Percentiles rank a stretch among this genome's conserved stretches.
Evolutionary conservation across 2,113 vertebrate species (phyloP).

Genomic region (Aramus guarauna): DNA sequence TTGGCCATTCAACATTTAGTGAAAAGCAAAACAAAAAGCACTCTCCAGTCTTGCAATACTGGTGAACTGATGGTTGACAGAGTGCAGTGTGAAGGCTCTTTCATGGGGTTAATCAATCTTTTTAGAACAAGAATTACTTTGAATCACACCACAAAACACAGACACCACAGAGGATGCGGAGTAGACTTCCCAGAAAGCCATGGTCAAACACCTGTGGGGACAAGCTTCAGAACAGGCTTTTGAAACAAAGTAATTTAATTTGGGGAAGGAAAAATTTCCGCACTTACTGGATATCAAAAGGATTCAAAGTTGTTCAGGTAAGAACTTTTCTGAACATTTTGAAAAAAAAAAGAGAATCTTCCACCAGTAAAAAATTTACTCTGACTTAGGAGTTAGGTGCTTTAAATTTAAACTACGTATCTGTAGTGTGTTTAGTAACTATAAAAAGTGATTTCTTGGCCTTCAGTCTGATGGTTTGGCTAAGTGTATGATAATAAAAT

Average conservation of each 20-base stretch:
- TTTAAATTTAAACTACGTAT: background rate
- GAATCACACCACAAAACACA: background rate
- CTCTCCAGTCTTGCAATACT: background rate
- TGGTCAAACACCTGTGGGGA: background rate
- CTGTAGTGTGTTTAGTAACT: background rate
- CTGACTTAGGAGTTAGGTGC: background rate
- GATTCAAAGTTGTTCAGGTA: background rate
- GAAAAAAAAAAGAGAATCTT: background rate
- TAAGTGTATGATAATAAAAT: background rate
- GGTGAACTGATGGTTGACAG: background rate
- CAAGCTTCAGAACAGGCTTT: background rate
- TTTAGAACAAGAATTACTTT: background rate
- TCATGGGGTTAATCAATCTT: background rate
- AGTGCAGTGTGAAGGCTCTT: background rate
- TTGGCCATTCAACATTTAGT: background rate
- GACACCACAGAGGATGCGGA: background rate
- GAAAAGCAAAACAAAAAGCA: background rate
- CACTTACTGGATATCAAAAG: background rate
- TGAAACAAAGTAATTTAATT: background rate
- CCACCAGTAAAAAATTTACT: background rate
- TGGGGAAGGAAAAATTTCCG: background rate
- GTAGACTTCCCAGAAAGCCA: background rate
- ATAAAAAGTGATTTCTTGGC: background rate
- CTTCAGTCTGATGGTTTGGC: background rate
- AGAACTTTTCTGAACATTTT: background rate